Conservation (phyloP, 2,113 vertebrate genomes). For the Gymnarchus niloticus region DNA sequence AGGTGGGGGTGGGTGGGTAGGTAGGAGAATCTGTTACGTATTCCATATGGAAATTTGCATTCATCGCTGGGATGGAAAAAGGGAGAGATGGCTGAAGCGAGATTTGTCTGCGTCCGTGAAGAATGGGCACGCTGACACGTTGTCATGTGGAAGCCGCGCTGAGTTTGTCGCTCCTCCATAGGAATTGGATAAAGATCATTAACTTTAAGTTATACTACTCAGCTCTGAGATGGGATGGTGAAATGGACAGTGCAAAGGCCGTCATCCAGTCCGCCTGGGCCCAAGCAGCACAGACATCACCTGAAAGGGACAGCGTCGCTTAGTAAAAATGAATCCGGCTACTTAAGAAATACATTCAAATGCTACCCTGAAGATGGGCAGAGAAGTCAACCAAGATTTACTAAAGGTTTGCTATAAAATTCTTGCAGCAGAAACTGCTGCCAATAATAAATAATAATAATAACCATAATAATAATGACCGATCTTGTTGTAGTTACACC, state of each 20-base stretch:
- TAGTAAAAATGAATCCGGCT: neutral
- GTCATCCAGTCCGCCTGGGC: neutral
- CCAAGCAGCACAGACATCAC: neutral
- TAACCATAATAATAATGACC: no score
- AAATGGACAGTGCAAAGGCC: neutral
- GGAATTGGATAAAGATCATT: slow-evolving; percentile 21
- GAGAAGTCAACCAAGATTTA: neutral
- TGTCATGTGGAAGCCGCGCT: neutral
- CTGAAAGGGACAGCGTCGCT: neutral
- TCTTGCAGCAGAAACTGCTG: neutral
- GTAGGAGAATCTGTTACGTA: neutral
- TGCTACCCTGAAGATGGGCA: neutral
- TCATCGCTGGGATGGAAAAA: neutral
- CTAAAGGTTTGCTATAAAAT: neutral
- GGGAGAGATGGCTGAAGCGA: neutral
- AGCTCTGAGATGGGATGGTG: neutral
- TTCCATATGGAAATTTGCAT: neutral
- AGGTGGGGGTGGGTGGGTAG: neutral
- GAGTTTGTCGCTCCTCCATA: neutral
- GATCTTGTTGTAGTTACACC: no score
- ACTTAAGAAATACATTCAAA: neutral
- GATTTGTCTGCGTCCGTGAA: neutral
- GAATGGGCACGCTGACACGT: neutral
- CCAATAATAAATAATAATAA: neutral
- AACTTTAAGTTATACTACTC: neutral